Base-by-base conservation (phyloP, 2,797 vertebrate species). In the Dermochelys coriacea region DNA sequence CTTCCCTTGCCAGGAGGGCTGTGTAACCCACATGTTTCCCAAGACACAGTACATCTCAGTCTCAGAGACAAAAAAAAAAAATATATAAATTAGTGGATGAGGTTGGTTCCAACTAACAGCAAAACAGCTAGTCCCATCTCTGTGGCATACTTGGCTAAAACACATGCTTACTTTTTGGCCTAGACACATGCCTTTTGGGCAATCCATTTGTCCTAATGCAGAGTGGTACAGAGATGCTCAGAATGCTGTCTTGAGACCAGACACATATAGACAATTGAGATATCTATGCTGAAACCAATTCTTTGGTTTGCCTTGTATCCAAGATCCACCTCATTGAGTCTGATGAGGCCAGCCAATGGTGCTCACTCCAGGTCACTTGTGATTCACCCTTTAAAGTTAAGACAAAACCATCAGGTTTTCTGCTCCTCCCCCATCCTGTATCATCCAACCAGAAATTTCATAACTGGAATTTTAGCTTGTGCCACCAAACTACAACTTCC, bases 401-500 rank as follows among this genome's bases (percentile, higher is more conserved):
- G 37, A 45, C 57, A 80, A 79, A 31, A 54, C 68, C 12, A 59
- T 2, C 2, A 55, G 51, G 59, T 47, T 1, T 81, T 61, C 37
- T 71, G 12, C 61, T 18, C 14, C 61, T 64, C 34, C 16, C 34
- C 8, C 23, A 29, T 5, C n/a, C 19, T 8, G 4, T 5, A 34
- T 19, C 71, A 34, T 6, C 54, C 91, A 83, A 19, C 59, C 75
- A 31, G n/a, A 82, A 85, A 16, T 68, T 37, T n/a, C 52, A 25
- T 4, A 81, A 71, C 6, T 10, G 37, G 59, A 84, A 61, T 87
- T 87, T 59, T 51, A 41, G 77, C 29, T 84, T 64, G 5, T 4
- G 45, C 31, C 27, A 10, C 15, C 27, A n/a, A 64, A 49, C 0
- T 0, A 45, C 90, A 50, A 37, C n/a, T 68, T n/a, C 2, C 2